A percentile compares a stretch with the other conserved stretches of the same genome.
Evolutionary conservation across 1,140 invertebrate genomes (phyloP).

Genomic region (Rhagoletis pomonella): DNA sequence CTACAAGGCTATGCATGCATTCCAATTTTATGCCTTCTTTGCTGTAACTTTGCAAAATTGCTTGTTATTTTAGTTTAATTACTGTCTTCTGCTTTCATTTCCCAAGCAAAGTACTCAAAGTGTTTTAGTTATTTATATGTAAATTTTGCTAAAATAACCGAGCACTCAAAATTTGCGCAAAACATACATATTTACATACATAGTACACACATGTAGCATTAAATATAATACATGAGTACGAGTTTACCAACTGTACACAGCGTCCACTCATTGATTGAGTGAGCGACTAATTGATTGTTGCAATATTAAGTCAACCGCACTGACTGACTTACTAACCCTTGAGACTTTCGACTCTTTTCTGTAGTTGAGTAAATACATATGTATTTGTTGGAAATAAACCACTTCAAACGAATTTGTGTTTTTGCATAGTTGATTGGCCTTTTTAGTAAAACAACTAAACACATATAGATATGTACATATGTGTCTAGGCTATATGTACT

Average conservation of each 20-base stretch:
- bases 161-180: constrained; percentile 24
- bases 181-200: too few relatives aligned
- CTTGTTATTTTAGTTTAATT: constrained; percentile 20
- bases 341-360: too few relatives aligned
- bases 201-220: not conserved
- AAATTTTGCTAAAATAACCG: not conserved
- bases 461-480: too few relatives aligned
- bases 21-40: not conserved
- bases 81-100: constrained; percentile 12
- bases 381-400: not conserved
- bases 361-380: too few relatives aligned
- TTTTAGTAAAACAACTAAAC: not conserved
- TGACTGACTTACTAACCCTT: not conserved
- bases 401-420: constrained; percentile 3
- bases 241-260: too few relatives aligned
- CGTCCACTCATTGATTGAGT: not conserved
- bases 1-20: too few relatives aligned
- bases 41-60: not conserved
- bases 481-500: too few relatives aligned
- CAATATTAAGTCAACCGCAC: constrained; percentile 15
- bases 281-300: constrained; percentile 27
- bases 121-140: constrained; percentile 25
- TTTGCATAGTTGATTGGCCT: not conserved
- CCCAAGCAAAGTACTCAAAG: constrained; percentile 24
- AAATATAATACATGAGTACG: too few relatives aligned